Conservation (phyloP, 1,140 invertebrate genomes). For the Atta texana region DNA sequence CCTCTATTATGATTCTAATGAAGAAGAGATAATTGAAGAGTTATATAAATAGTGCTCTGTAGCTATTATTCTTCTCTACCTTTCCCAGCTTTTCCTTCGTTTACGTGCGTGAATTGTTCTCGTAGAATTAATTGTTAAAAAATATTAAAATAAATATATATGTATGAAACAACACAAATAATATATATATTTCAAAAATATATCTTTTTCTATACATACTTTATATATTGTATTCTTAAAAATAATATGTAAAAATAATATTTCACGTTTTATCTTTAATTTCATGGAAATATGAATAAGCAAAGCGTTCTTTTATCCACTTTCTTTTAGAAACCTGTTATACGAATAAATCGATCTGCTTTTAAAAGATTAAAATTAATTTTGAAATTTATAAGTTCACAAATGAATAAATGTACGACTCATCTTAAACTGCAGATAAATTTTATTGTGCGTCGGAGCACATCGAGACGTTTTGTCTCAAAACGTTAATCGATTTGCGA, state of each 20-base stretch:
- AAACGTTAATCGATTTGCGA: background rate
- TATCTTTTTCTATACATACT: background rate
- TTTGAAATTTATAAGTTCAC: background rate
- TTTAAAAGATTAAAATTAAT: slow-evolving; percentile 14
- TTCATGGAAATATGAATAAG: background rate
- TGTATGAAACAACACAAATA: background rate
- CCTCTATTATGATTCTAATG: slow-evolving; percentile 37
- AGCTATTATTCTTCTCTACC: slow-evolving; percentile 2
- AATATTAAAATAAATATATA: background rate
- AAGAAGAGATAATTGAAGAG: slow-evolving; percentile 42
- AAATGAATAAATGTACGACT: background rate
- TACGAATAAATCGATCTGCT: background rate
- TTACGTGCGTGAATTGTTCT: background rate
- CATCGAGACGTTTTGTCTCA: background rate
- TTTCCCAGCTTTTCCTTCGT: background rate
- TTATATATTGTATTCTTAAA: background rate
- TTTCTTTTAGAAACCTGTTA: background rate
- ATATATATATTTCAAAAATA: background rate
- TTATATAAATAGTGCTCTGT: slow-evolving; percentile 45
- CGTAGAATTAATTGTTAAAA: background rate
- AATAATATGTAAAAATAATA: background rate
- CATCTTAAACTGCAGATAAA: background rate
- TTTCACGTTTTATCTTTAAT: background rate
- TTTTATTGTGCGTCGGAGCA: background rate
- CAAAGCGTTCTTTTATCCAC: background rate